These are phyloP conservation scores for Gymnorhina tibicen DNA, from an alignment of 2,113 vertebrate genomes.

Conservation along the genomic window DNA sequence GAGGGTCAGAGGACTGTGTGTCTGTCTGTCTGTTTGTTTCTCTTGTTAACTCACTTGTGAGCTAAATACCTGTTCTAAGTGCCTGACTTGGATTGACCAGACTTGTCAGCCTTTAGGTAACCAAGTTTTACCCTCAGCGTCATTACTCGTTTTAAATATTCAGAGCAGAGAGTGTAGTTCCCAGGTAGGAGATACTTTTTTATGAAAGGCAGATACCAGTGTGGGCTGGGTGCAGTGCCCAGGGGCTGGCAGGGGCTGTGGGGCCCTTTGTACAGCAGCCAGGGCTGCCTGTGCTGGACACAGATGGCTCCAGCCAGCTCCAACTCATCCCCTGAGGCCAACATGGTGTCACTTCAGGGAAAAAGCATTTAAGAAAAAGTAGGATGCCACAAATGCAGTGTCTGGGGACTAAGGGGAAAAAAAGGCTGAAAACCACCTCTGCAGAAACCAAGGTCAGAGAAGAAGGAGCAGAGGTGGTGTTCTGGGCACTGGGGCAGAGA, in stretches of 20 bases:
- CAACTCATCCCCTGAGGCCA: fast-evolving
- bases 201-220: not conserved
- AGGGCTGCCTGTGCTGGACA: not conserved
- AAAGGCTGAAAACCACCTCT: not conserved
- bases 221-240: not conserved
- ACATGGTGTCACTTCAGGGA: fast-evolving
- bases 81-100: not conserved
- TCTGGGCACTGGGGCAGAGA: not conserved
- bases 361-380: not conserved
- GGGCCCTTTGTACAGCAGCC: not conserved
- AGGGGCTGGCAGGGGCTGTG: not conserved
- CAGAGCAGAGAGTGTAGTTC: not conserved
- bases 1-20: not conserved
- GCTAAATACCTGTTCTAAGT: not conserved
- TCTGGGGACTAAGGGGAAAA: not conserved
- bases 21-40: not conserved
- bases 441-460: not conserved
- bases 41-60: not conserved
- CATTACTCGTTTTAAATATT: not conserved
- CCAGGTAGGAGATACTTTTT: not conserved
- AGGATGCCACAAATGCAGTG: not conserved
- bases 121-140: not conserved
- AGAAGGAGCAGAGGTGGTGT: not conserved
- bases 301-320: not conserved
- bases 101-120: not conserved